A percentile compares a stretch with the other conserved stretches of the same genome.
phyloP scores from a whole-genome alignment of 2,797 vertebrate species.

The Fistularia commersonii region DNA sequence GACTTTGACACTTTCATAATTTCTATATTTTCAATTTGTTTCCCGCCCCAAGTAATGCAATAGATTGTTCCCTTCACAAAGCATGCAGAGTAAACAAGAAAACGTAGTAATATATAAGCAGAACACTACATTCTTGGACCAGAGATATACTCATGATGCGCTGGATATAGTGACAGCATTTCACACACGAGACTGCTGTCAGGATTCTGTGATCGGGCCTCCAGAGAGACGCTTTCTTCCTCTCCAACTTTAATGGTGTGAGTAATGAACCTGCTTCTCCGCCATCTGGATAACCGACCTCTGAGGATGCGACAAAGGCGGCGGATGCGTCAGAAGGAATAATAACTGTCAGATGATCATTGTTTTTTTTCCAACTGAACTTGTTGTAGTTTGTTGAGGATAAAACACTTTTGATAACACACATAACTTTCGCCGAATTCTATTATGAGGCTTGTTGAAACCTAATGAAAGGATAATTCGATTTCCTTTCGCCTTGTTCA shows the following conservation, averaged over 20 bases:
- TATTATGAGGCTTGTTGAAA: too few species aligned
- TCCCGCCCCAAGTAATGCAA: too few species aligned
- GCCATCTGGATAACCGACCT: slow-evolving; percentile 14
- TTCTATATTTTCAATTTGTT: too few species aligned
- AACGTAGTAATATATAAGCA: slow-evolving; percentile 2
- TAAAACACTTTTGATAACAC: too few species aligned
- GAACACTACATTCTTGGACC: slow-evolving; percentile 5
- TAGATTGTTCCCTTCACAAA: too few species aligned
- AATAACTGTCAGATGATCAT: not conserved
- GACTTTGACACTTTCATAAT: too few species aligned
- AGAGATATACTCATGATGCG: slow-evolving; percentile 8
- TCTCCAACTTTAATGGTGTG: slow-evolving; percentile 15
- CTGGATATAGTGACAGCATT: slow-evolving; percentile 24
- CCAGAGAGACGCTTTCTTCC: slow-evolving; percentile 15
- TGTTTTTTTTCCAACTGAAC: not conserved
- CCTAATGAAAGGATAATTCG: too few species aligned
- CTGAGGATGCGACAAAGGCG: not conserved
- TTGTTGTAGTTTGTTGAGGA: too few species aligned
- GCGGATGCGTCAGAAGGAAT: not conserved
- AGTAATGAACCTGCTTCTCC: slow-evolving; percentile 19
- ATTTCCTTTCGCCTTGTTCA: too few species aligned
- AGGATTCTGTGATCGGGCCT: slow-evolving; percentile 15
- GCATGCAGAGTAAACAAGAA: too few species aligned
- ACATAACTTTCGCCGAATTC: too few species aligned
- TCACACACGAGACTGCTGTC: slow-evolving; percentile 17